Conservation (phyloP, 2,113 vertebrate genomes). For the Mirza zaza region DNA sequence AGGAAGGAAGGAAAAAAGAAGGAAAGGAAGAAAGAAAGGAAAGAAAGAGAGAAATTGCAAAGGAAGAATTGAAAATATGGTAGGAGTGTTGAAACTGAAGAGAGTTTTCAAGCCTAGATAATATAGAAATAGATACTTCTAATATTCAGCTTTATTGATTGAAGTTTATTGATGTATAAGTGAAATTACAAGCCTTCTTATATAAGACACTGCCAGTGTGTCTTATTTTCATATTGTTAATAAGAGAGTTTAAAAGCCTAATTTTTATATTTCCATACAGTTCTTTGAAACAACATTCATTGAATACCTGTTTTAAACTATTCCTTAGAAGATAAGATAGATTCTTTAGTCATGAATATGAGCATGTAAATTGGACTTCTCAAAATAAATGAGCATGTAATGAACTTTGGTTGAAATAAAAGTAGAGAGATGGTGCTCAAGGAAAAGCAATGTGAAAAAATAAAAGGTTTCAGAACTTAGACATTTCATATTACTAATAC, state of each 20-base stretch:
- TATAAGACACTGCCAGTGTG: neutral
- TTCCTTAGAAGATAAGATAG: conserved; percentile 11
- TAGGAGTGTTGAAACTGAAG: neutral
- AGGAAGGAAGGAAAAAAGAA: no score
- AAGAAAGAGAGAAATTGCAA: neutral
- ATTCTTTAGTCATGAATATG: neutral
- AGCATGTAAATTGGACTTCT: neutral
- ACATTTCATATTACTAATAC: neutral
- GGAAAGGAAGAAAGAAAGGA: no score
- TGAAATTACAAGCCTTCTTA: neutral
- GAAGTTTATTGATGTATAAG: neutral
- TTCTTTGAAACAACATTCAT: neutral
- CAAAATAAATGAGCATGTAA: neutral
- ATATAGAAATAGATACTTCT: neutral
- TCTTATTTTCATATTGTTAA: conserved; percentile 19
- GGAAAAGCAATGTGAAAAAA: neutral
- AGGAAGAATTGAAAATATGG: neutral
- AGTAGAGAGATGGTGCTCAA: neutral
- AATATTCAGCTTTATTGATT: neutral
- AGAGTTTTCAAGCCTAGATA: neutral
- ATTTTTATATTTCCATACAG: neutral
- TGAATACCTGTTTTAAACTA: neutral
- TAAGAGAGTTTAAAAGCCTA: neutral
- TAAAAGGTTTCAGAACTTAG: neutral
- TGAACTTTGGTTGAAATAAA: conserved; percentile 13